Conservation (phyloP, 2,113 vertebrate genomes). For the Pandion haliaetus region DNA sequence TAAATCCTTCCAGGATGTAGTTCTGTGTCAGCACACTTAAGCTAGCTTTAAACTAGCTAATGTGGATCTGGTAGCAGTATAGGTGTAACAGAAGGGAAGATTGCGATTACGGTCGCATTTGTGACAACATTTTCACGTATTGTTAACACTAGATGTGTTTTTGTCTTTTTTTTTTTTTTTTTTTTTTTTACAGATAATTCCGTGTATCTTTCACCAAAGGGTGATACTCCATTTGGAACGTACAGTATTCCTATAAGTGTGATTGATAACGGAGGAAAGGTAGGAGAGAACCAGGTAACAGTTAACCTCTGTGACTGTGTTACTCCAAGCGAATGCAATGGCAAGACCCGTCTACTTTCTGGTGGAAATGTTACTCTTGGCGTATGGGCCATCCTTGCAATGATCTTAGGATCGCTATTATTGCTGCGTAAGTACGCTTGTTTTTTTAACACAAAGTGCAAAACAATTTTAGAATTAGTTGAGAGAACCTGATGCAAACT, state of each 20-base stretch:
- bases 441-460: background rate
- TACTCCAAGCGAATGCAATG: background rate
- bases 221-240: constrained; percentile 50
- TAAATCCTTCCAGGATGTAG: background rate
- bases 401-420: constrained; percentile 83
- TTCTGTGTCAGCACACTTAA: background rate
- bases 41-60: background rate
- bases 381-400: constrained; percentile 79
- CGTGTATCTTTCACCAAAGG: constrained; percentile 60
- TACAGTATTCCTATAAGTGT: constrained; percentile 76
- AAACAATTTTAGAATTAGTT: background rate
- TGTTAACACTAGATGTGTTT: background rate
- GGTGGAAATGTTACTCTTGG: constrained; percentile 71
- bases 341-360: accelerated
- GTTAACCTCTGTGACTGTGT: constrained; percentile 75
- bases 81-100: background rate
- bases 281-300: constrained; percentile 5
- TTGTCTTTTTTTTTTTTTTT: background rate
- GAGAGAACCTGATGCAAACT: background rate
- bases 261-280: constrained; percentile 75
- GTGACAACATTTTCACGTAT: background rate
- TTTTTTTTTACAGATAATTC: constrained; percentile 66
- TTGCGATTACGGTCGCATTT: accelerated
- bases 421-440: constrained; percentile 81
- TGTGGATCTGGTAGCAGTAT: background rate